Percentiles rank a stretch among this genome's conserved stretches.
phyloP scores from a whole-genome alignment of 2,888 invertebrate genomes.

The Rhingia rostrata region DNA sequence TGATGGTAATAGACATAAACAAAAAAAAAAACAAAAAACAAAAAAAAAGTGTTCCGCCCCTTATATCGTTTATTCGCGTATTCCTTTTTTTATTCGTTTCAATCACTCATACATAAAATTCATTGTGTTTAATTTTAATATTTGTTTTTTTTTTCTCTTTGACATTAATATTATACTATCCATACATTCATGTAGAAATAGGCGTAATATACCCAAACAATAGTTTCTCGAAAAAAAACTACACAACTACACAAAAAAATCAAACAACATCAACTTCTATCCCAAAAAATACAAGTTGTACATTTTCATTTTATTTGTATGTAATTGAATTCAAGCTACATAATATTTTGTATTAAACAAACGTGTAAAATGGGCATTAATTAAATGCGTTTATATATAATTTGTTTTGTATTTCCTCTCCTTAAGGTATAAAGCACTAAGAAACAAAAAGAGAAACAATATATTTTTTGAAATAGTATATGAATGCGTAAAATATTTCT shows the following conservation, averaged over 20 bases:
- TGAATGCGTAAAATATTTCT: slow-evolving; percentile 19
- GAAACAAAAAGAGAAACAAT: slow-evolving; percentile 6
- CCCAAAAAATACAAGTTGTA: slow-evolving; percentile 28
- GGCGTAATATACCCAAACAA: slow-evolving; percentile 28
- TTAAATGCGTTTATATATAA: slow-evolving; percentile 44
- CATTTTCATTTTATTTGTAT: slow-evolving; percentile 30
- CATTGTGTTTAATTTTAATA: slow-evolving; percentile 65
- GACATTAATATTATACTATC: slow-evolving; percentile 55
- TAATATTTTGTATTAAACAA: slow-evolving; percentile 35
- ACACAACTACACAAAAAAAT: slow-evolving; percentile 28
- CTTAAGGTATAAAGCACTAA: slow-evolving; percentile 23
- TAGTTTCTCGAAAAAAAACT: slow-evolving; percentile 50
- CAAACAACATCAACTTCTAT: slow-evolving; percentile 23
- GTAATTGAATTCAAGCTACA: slow-evolving; percentile 44
- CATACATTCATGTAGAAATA: slow-evolving; percentile 56
- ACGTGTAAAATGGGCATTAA: slow-evolving; percentile 47
- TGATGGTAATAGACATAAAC: slow-evolving; percentile 82
- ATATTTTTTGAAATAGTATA: slow-evolving; percentile 17
- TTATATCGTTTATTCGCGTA: slow-evolving; percentile 66
- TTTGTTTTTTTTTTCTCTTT: slow-evolving; percentile 61
- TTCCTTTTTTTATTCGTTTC: slow-evolving; percentile 48
- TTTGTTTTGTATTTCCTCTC: slow-evolving; percentile 14
- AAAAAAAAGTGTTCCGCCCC: slow-evolving; percentile 65
- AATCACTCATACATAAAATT: slow-evolving; percentile 68
- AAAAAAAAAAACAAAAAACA: slow-evolving; percentile 52